Conservation (phyloP, 2,113 vertebrate genomes). For the Cygnus atratus region DNA sequence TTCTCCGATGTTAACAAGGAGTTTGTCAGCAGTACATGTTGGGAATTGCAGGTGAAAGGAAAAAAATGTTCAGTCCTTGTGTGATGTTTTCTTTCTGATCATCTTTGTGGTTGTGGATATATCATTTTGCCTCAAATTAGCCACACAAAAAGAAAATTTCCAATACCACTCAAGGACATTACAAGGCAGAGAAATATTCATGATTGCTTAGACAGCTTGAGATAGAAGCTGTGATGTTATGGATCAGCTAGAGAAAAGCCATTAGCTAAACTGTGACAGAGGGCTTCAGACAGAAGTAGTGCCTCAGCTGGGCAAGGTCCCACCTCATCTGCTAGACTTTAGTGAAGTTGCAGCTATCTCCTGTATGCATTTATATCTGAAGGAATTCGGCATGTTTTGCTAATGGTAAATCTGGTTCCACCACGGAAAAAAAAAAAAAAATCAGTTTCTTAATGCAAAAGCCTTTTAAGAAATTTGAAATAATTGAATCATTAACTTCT, state of each 20-base stretch:
- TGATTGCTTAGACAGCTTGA: background rate
- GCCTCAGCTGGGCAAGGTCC: background rate
- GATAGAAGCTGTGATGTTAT: background rate
- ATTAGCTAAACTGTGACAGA: slow-evolving; percentile 21
- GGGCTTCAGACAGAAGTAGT: slow-evolving; percentile 14
- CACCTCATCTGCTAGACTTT: slow-evolving; percentile 19
- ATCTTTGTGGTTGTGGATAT: background rate
- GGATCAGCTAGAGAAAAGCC: slow-evolving; percentile 7
- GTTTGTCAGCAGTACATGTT: background rate
- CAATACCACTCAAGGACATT: background rate
- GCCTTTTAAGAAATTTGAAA: background rate
- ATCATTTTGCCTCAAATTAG: background rate
- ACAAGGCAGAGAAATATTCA: background rate
- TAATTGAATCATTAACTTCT: background rate
- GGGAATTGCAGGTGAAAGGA: no score
- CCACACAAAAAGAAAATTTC: background rate
- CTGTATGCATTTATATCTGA: background rate
- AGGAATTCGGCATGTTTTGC: background rate
- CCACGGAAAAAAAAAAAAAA: background rate
- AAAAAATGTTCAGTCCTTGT: background rate
- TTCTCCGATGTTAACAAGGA: background rate
- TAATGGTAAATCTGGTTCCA: background rate
- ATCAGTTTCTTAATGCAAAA: background rate
- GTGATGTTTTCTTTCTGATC: background rate
- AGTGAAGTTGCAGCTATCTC: background rate